Evolutionary conservation across 2,888 invertebrate species (phyloP).

Genomic region (Lucinisca nassula): DNA sequence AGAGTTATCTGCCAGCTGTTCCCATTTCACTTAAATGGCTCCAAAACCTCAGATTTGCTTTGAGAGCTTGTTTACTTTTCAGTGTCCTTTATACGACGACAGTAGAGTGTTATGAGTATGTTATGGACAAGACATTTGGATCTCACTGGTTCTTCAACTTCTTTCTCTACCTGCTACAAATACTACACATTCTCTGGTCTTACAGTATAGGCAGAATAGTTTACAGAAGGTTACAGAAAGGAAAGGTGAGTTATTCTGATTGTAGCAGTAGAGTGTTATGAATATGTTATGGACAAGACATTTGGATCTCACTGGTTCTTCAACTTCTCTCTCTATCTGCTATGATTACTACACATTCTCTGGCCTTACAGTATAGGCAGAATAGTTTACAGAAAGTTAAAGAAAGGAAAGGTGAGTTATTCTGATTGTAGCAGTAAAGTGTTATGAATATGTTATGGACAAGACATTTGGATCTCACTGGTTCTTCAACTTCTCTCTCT

Average conservation of each 20-base stretch:
- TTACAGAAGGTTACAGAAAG: conserved; percentile 29
- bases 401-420: conserved; percentile 23
- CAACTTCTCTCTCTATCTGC: conserved; percentile 79
- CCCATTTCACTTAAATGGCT: too few relatives aligned
- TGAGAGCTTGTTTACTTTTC: conserved; percentile 10
- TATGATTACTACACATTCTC: conserved; percentile 82
- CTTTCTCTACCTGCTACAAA: conserved; percentile 80
- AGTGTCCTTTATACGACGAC: conserved; percentile 71
- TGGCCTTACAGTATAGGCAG: conserved; percentile 91
- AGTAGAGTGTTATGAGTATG: conserved; percentile 37
- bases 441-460: conserved; percentile 36
- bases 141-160: conserved; percentile 83
- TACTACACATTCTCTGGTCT: conserved; percentile 86
- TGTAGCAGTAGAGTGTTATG: too few relatives aligned
- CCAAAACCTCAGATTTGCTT: too few relatives aligned
- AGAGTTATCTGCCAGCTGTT: too few relatives aligned
- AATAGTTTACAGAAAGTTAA: conserved; percentile 89
- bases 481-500: conserved; percentile 81
- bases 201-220: conserved; percentile 93
- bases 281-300: conserved; percentile 41
- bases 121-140: conserved; percentile 62
- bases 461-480: conserved; percentile 73
- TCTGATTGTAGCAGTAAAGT: too few relatives aligned
- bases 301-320: conserved; percentile 79
- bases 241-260: conserved; percentile 56